Conservation (phyloP, 2,113 vertebrate species). For the human (Homo sapiens) region GRCh38 chr12:5453501-5454000, state of each 20-base stretch:
- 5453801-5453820: not conserved
- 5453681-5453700: not conserved
- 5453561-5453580: constrained; percentile 31
- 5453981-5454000: not conserved
- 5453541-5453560: not conserved
- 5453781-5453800: not conserved
- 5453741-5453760: not conserved
- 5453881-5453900: not conserved
- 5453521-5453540: not conserved
- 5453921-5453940: not conserved
- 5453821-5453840: not conserved
- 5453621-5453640: constrained; percentile 38
- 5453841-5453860: not conserved
- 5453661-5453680: not conserved
- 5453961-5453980: not conserved
- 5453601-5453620: not conserved
- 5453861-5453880: constrained; percentile 24
- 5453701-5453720: not conserved
- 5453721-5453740: not conserved
- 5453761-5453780: not conserved
- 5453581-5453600: constrained; percentile 41
- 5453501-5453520: not conserved
- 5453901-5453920: not conserved
- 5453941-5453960: not conserved
- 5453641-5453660: not conserved